These are phyloP conservation scores for Naso thynnoides DNA, from an alignment of 2,797 vertebrate species.

Conservation along the genomic window DNA sequence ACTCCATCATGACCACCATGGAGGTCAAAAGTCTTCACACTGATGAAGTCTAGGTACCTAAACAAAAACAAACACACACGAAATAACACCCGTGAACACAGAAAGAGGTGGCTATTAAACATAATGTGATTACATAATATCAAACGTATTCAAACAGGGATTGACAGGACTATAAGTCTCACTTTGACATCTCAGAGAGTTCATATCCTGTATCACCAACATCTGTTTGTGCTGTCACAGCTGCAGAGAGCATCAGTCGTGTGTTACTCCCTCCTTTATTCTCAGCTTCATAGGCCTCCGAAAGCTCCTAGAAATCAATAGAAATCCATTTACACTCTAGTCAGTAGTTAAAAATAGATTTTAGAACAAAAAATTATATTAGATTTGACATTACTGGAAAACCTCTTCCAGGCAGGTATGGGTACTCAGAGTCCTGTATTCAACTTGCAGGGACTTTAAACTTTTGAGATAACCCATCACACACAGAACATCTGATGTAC, in stretches of 20 bases:
- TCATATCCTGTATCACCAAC: conserved; percentile 74
- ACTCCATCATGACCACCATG: conserved; percentile 73
- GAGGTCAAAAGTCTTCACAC: conserved; percentile 83
- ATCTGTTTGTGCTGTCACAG: conserved; percentile 56
- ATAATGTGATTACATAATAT: not conserved
- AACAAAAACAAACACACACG: conserved; percentile 18
- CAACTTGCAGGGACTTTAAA: no score
- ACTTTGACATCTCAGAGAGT: conserved; percentile 75
- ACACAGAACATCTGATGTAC: no score
- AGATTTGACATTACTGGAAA: not conserved
- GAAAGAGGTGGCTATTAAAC: not conserved
- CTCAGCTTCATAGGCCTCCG: conserved; percentile 71
- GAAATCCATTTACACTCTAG: not conserved
- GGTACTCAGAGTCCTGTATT: no score
- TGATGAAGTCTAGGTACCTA: conserved; percentile 84
- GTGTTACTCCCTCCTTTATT: conserved; percentile 31
- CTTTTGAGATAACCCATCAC: no score
- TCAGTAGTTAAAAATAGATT: not conserved
- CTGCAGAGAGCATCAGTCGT: conserved; percentile 75
- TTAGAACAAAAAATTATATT: not conserved
- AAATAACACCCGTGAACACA: not conserved
- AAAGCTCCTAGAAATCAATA: conserved; percentile 72
- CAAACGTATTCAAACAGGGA: not conserved
- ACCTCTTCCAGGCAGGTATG: no score
- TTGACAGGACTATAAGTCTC: conserved; percentile 49